Evolutionary conservation across 35 echinoderm and acorn worm species (phyloP).

Genomic region (Ptychodera flava): DNA sequence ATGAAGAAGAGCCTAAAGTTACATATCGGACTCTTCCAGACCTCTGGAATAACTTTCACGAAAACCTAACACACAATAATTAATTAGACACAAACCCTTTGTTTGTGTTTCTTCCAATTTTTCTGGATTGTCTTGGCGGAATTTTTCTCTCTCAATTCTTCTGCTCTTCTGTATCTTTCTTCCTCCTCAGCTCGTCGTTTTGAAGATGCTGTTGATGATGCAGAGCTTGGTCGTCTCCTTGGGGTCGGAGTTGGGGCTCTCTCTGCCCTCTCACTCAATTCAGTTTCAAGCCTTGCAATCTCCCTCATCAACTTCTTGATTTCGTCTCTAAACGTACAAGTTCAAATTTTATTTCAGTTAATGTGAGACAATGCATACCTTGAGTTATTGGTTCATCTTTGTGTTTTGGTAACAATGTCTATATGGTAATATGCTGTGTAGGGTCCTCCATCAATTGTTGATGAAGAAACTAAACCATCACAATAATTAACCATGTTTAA

Average conservation of each 20-base stretch:
- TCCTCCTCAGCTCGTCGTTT: conserved; percentile 57
- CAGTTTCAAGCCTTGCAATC: conserved; percentile 20
- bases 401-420: no score
- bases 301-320: conserved; percentile 37
- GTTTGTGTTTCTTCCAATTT: conserved; percentile 76
- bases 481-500: no score
- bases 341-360: not conserved
- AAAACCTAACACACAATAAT: no score
- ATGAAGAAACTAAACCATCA: no score
- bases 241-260: not conserved
- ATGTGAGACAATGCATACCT: no score
- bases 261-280: conserved; percentile 21
- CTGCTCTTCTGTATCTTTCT: conserved; percentile 66
- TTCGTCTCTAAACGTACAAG: conserved; percentile 34
- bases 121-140: conserved; percentile 85
- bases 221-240: conserved; percentile 18
- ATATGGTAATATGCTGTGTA: no score
- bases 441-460: no score
- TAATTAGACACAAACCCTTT: conserved; percentile 37
- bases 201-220: conserved; percentile 4
- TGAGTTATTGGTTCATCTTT: no score
- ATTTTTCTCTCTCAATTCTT: conserved; percentile 70
- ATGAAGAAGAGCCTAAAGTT: not conserved
- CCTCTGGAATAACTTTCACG: no score
- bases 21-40: no score